These are phyloP conservation scores for Masticophis lateralis DNA, from an alignment of 2,797 vertebrate genomes.

Conservation along the genomic window DNA sequence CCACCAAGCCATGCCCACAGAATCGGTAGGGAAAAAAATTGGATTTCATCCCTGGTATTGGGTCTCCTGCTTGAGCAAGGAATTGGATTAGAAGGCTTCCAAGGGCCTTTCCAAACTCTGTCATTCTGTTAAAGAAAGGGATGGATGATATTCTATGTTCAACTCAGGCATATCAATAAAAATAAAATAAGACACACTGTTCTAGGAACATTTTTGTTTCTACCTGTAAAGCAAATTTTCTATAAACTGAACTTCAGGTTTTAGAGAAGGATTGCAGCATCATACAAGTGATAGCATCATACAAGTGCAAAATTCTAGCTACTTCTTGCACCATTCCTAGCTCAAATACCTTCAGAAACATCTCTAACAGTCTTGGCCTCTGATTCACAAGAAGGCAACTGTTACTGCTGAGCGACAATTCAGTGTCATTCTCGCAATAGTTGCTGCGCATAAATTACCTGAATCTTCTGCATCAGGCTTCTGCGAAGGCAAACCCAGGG, in stretches of 20 bases:
- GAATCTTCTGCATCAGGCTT: slow-evolving; percentile 42
- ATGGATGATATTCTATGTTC: background rate
- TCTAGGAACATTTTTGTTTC: background rate
- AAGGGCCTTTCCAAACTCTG: no score
- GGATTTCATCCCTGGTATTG: no score
- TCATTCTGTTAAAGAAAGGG: background rate
- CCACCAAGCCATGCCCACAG: no score
- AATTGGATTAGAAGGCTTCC: no score
- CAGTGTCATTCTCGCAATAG: slow-evolving; percentile 29
- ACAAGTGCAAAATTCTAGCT: background rate
- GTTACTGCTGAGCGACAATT: slow-evolving; percentile 25
- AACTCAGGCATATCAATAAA: background rate
- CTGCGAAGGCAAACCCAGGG: background rate
- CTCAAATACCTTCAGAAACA: background rate
- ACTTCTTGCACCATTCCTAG: background rate
- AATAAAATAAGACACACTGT: background rate
- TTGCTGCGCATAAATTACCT: slow-evolving; percentile 47
- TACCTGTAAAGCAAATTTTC: background rate
- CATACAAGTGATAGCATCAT: no score
- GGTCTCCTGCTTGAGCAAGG: no score
- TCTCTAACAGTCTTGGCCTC: background rate
- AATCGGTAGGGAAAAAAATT: fast-evolving
- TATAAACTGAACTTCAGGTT: background rate
- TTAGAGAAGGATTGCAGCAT: background rate
- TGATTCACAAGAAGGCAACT: background rate